Evolutionary conservation across 2,113 vertebrate species (phyloP).

Genomic region (Myrmecobius fasciatus): DNA sequence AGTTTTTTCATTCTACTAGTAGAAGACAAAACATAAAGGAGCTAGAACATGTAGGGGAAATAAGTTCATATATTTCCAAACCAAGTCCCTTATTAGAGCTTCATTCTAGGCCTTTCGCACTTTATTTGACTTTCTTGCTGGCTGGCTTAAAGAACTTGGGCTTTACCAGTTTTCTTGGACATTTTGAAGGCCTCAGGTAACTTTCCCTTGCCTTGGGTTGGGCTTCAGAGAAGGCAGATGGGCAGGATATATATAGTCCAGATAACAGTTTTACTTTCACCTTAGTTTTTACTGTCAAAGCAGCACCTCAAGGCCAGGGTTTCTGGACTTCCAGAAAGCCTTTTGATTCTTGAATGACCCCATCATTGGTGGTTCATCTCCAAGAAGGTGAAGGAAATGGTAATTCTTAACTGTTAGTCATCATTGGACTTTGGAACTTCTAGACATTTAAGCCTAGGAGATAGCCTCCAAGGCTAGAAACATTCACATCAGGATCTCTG

Average conservation of each 20-base stretch:
- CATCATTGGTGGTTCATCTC: neutral
- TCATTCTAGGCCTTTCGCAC: neutral
- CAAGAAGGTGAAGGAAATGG: neutral
- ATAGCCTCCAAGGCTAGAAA: neutral
- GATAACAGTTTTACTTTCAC: neutral
- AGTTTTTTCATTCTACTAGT: neutral
- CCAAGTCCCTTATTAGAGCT: neutral
- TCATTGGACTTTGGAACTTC: neutral
- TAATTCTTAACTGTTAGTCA: neutral
- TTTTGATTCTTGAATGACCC: neutral
- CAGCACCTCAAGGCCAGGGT: neutral
- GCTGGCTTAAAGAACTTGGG: neutral
- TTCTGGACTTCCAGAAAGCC: neutral
- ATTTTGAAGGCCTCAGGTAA: neutral
- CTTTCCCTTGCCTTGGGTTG: neutral
- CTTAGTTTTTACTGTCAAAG: neutral
- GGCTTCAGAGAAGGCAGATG: neutral
- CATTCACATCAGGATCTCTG: neutral
- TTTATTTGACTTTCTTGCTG: neutral
- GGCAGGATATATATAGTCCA: neutral
- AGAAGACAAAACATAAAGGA: neutral
- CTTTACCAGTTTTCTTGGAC: neutral
- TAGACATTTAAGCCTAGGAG: neutral
- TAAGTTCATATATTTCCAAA: neutral
- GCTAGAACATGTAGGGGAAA: neutral